phyloP scores from a whole-genome alignment of 2,113 vertebrate species.

The Chlamydotis undulata region DNA sequence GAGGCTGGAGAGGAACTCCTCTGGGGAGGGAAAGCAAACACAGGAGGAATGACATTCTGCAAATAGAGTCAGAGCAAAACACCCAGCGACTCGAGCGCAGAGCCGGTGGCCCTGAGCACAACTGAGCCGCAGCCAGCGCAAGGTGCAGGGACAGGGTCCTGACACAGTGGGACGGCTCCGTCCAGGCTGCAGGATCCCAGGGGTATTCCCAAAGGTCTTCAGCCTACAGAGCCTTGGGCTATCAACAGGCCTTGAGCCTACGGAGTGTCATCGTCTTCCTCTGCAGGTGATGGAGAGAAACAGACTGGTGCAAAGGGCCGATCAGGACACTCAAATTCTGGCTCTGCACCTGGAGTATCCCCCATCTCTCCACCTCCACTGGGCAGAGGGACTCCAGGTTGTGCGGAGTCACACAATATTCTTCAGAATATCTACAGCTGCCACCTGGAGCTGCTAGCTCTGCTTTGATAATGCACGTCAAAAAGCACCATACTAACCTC shows the following conservation, averaged over 20 bases:
- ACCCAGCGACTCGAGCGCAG: fast-evolving
- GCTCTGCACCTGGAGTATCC: neutral
- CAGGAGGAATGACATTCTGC: neutral
- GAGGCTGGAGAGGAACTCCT: constrained; percentile 92
- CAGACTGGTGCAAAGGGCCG: neutral
- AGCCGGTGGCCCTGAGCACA: fast-evolving
- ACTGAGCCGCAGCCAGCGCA: fast-evolving
- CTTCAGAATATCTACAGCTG: neutral
- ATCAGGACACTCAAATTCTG: neutral
- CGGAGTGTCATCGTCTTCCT: neutral
- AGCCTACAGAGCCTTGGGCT: neutral
- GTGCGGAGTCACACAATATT: neutral
- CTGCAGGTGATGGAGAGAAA: neutral
- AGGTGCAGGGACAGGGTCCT: no score
- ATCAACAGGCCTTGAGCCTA: neutral
- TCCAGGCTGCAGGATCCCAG: neutral
- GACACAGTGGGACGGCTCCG: neutral
- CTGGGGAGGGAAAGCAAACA: constrained; percentile 69
- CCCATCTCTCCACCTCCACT: neutral
- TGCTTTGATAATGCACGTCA: neutral
- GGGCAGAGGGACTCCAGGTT: neutral
- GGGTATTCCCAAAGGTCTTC: neutral
- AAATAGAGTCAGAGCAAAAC: neutral
- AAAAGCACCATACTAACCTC: neutral
- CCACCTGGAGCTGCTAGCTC: neutral